A percentile compares a stretch with the other conserved stretches of the same genome.
These are phyloP conservation scores for Enteromius radiatus DNA, from an alignment of 2,797 vertebrate genomes.

Conservation along the genomic window DNA sequence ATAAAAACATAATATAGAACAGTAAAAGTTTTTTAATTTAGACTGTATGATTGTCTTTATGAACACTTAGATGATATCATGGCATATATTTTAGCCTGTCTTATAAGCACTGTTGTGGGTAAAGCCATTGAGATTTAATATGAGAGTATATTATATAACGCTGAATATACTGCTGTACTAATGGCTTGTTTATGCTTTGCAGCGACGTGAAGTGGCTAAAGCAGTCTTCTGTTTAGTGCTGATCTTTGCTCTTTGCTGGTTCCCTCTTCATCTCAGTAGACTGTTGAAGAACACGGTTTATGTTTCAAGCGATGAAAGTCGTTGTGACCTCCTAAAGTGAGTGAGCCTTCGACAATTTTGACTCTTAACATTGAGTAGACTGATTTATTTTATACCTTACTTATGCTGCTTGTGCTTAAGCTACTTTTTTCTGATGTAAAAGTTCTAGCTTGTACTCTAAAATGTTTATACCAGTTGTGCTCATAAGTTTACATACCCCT, in stretches of 20 bases:
- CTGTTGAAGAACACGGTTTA: conserved; percentile 89
- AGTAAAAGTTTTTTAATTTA: background rate
- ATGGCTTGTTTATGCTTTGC: conserved; percentile 55
- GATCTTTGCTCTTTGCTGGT: conserved; percentile 98
- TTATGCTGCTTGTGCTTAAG: background rate
- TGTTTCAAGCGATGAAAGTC: conserved; percentile 70
- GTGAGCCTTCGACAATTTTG: conserved; percentile 39
- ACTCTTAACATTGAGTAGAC: background rate
- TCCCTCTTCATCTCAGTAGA: conserved; percentile 93
- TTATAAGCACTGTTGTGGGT: background rate
- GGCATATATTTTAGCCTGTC: background rate
- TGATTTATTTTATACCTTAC: conserved; percentile 13
- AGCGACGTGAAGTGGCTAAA: conserved; percentile 98
- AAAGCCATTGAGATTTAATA: background rate
- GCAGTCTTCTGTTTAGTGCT: conserved; percentile 97
- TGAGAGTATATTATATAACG: background rate
- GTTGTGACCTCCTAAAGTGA: conserved; percentile 90
- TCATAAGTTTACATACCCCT: background rate
- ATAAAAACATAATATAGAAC: background rate
- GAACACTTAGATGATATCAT: background rate
- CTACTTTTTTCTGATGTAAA: background rate
- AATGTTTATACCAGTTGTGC: conserved; percentile 5
- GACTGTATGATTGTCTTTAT: background rate
- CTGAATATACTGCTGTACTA: background rate
- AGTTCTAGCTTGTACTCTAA: background rate